phyloP scores from a whole-genome alignment of 2,797 vertebrate genomes.

The Rhinatrema bivittatum region DNA sequence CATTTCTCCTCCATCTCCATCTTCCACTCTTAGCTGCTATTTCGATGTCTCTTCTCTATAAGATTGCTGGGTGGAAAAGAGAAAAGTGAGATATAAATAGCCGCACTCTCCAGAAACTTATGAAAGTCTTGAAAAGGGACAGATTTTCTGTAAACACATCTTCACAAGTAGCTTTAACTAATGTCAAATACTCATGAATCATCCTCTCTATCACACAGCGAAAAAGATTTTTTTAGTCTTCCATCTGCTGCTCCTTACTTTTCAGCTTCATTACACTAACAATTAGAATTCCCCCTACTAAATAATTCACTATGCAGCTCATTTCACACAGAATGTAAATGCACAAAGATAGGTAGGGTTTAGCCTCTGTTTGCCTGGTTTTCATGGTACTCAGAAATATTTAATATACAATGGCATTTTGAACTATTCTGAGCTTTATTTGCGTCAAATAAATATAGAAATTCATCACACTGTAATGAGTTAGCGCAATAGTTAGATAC shows the following conservation, averaged over 20 bases:
- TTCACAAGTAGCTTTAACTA: conserved; percentile 32
- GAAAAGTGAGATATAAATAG: too few relatives aligned
- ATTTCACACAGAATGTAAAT: conserved; percentile 26
- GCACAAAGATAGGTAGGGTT: conserved; percentile 31
- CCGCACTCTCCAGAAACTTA: too few relatives aligned
- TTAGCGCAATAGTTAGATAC: too few relatives aligned
- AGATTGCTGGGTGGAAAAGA: too few relatives aligned
- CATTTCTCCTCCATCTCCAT: too few relatives aligned
- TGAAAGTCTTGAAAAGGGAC: conserved; percentile 7
- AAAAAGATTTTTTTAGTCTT: conserved; percentile 25
- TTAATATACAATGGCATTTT: conserved; percentile 1
- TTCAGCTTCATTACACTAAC: conserved; percentile 31
- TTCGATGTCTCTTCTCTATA: too few relatives aligned
- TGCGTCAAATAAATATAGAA: too few relatives aligned
- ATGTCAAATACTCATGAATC: conserved; percentile 33
- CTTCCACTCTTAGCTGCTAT: too few relatives aligned
- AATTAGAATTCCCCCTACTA: conserved; percentile 27
- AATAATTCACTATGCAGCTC: conserved; percentile 19
- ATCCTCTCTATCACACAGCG: conserved; percentile 26
- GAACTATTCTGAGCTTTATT: too few relatives aligned
- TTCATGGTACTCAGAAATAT: conserved; percentile 8
- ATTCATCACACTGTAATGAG: too few relatives aligned
- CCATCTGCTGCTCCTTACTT: conserved; percentile 31
- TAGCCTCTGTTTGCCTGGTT: conserved; percentile 17
- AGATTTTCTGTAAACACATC: conserved; percentile 17